Evolutionary conservation across 2,888 invertebrate genomes (phyloP).

Genomic region (Antitype chi): DNA sequence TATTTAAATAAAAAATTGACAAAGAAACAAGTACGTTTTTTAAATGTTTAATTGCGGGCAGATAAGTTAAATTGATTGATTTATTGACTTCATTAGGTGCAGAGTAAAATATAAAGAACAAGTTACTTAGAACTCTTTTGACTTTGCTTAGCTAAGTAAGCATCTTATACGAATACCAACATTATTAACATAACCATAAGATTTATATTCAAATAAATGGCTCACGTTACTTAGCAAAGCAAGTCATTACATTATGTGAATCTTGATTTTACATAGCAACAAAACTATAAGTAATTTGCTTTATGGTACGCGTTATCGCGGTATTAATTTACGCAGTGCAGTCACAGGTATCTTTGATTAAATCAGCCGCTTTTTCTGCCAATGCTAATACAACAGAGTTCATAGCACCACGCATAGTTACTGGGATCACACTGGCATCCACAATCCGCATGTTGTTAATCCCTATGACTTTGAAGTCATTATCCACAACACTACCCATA

Average conservation of each 20-base stretch:
- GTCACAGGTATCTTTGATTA: background rate
- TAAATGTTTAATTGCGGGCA: too few species aligned
- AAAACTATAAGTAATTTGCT: background rate
- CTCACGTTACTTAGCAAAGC: background rate
- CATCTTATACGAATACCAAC: background rate
- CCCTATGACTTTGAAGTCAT: slow-evolving; percentile 80
- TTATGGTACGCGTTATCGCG: background rate
- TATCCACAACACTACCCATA: slow-evolving; percentile 94
- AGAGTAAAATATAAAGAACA: too few species aligned
- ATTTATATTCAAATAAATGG: background rate
- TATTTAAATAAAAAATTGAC: too few species aligned
- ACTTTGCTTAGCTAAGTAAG: too few species aligned
- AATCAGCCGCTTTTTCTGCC: slow-evolving; percentile 30
- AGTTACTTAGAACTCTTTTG: too few species aligned
- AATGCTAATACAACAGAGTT: slow-evolving; percentile 81
- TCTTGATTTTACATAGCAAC: background rate
- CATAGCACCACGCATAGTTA: slow-evolving; percentile 87
- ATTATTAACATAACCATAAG: background rate
- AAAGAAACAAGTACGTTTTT: too few species aligned
- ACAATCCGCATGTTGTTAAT: slow-evolving; percentile 64
- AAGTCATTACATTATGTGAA: background rate
- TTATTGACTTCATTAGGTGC: too few species aligned
- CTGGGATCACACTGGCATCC: slow-evolving; percentile 82
- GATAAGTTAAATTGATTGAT: too few species aligned
- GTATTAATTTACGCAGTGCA: background rate